Base-by-base conservation (phyloP, 2,113 vertebrate species). In the Phoenicopterus ruber region DNA sequence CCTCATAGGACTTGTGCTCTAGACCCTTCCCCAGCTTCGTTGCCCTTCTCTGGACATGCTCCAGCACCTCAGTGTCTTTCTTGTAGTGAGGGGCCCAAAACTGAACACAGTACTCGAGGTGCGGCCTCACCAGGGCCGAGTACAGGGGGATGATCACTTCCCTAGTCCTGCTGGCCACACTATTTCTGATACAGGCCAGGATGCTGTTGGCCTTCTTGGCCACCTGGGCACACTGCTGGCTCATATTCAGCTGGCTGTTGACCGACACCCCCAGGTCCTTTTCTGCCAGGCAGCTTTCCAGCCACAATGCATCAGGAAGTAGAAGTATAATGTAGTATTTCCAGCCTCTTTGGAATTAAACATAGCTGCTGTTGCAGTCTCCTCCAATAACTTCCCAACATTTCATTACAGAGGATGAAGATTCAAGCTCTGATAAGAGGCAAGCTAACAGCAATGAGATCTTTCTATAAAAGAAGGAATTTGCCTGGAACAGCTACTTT, bases 211-310 rank as follows among this genome's bases (percentile, higher is more conserved):
- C n/a, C n/a, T 9, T 34, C 59, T 34, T 52, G 76, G 47, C 59
- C 59, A 8, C 47, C 58, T 40, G 58, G 20, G 17, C 24, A 22
- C 31, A 13, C 46, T 46, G 46, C 31, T 8, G 61, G 38, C 36
- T 34, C 29, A 17, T 34, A 2, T 80, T 42, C 22, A n/a, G 17
- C 6, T 1, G 1, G 16, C 36, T 52, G 21, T 40, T 1, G 3
- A 52, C 59, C 18, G 42, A 2, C 1, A 52, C 10, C 7, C 18
- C 36, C 40, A 69, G 42, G 28, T 32, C 29, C 17, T 21, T 49
- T 50, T 42, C n/a, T 4, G 8, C 11, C 10, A 2, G 46, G 36
- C 24, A 42, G 46, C 22, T 71, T 73, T 44, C 47, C 13, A 63
- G 25, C 57, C 47, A 36, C 38, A 46, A 15, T 19, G 22, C 38